A percentile compares a stretch with the other conserved stretches of the same genome.
Conservation (phyloP, 2,113 vertebrate species). For the Panthera uncia region DNA sequence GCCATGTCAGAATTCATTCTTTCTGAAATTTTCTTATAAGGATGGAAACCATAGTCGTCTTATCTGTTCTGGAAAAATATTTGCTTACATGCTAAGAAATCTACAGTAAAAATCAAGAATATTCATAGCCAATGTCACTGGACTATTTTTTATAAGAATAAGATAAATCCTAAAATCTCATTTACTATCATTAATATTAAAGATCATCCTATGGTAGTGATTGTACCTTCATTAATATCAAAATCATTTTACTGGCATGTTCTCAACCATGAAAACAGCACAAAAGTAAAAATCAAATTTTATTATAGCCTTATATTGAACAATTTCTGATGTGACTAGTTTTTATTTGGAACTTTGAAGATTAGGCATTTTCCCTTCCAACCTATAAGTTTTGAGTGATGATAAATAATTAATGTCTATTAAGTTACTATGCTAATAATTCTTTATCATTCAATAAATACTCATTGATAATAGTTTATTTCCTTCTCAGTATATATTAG, state of each 20-base stretch:
- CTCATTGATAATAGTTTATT: not conserved
- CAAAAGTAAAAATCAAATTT: not conserved
- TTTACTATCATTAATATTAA: not conserved
- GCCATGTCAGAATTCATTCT: not conserved
- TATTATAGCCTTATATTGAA: not conserved
- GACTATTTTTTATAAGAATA: not conserved
- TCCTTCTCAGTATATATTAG: not conserved
- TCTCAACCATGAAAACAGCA: not conserved
- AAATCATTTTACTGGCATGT: not conserved
- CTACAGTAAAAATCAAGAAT: not conserved
- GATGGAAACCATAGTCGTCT: not conserved
- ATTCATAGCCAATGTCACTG: not conserved
- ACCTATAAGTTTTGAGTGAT: not conserved
- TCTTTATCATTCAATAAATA: not conserved
- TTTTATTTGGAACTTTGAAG: not conserved
- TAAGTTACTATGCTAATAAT: not conserved
- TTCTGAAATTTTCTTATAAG: slow-evolving; percentile 42
- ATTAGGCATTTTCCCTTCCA: not conserved
- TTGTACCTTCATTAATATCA: not conserved
- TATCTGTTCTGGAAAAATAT: not conserved
- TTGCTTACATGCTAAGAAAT: slow-evolving; percentile 13
- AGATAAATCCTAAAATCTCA: slow-evolving; percentile 12
- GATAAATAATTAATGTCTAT: not conserved
- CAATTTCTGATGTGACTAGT: not conserved
- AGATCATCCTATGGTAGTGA: not conserved